Evolutionary conservation across 2,113 vertebrate species (phyloP), one percentile per base, ranked within the genome.

Genomic region (Trematomus loennbergii): DNA sequence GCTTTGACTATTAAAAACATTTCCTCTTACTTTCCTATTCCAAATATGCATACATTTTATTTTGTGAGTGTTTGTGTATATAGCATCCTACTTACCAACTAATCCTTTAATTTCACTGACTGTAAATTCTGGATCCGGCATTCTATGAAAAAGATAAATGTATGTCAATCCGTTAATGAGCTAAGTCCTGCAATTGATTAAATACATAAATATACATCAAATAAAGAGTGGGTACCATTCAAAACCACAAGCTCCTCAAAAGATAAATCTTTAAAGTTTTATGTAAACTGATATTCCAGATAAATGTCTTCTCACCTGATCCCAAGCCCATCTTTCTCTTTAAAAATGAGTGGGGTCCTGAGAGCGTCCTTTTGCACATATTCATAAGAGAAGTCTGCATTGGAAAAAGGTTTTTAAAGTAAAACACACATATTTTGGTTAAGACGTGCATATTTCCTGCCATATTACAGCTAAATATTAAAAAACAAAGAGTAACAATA

Each of bases 361-460:
- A 99, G 96, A 59, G 96, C 98, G 91, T 99, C 97, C 93, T 94
- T 97, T 88, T 99, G 98, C 86, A 98, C 98, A 48, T 98, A 99
- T 75, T 97, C 97, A 93, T 97, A 99, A 59, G 97, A 98, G 89
- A 99, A 99, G 92, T 99, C 98, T 99, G 95, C 81, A 81, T 87
- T 81, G 29, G 10, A 33, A 12, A 52, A 20, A 49, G 43, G 25
- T 12, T 62, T 52, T 62, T 15, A 25, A 2, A 33, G 12, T 11
- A 64, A 40, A 40, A n/a, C 36, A 57, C 5, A 45, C 25, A 16
- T 29, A 60, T 7, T 18, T 16, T 16, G 9, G 8, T 2, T 2
- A 43, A 50, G 3, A 55, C 9, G 65, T 61, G 17, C 36, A 69
- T 67, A 0, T 29, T 65, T 12, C 18, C 6, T 52, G 33, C 13